Base-by-base conservation (phyloP, 2,888 invertebrate genomes). In the Agrochola litura region DNA sequence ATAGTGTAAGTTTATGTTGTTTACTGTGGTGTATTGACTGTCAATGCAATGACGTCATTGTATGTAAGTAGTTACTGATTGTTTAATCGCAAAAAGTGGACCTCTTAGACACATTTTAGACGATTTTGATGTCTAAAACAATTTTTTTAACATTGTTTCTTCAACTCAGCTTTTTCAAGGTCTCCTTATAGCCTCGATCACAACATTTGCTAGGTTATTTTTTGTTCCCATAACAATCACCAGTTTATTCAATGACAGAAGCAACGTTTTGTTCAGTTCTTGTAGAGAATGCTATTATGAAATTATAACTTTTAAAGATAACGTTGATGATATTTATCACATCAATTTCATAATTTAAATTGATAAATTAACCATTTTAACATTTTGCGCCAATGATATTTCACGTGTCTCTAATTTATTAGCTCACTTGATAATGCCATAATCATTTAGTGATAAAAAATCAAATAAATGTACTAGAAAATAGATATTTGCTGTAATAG, bases 21-120 rank as follows among this genome's bases (percentile, higher is more conserved):
- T 95, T 96, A 96, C 94, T 89, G 93, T 95, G 91, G 90, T 93
- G 92, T 95, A 94, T 95, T 95, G 95, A 95, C 96, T 95, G 96
- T 95, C 96, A 96, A 95, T 95, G 92, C 92, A 93, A 95, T 96
- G 96, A 96, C 96, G 96, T 96, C 96, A 96, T 95, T 91, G 90
- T 88, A 89, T 91, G 91, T 88, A 88, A 90, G 91, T 92, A 90
- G 77, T 69, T 79, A 77, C 76, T 78, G 79, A 79, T 83, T 82
- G 73, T 84, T 73, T 82, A 74, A 84, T 82, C 83, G 77, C 76
- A 81, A 82, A 86, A 79, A 67, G 14, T 66, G 30, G 30, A 71
- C 25, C 61, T 70, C 67, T 63, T 65, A n/a, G 2, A 58, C 30
- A 68, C 14, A 58, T 67, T 43, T 30, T 46, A 22, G 22, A 52